Conservation (phyloP, 2,797 vertebrate species). For the Siniperca obscura region DNA sequence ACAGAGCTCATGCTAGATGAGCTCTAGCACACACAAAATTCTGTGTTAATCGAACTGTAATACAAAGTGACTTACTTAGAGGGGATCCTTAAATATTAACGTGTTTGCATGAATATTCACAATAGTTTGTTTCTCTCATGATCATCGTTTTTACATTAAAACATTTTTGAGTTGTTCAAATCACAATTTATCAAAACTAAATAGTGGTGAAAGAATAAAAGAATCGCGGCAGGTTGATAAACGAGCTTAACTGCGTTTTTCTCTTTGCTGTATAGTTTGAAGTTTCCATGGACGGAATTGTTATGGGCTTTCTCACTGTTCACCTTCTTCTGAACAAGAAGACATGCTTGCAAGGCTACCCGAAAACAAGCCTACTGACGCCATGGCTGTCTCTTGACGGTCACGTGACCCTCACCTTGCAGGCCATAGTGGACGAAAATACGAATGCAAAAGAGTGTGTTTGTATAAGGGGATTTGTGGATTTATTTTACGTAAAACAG, state of each 20-base stretch:
- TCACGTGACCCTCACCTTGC: conserved; percentile 1
- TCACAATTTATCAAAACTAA: background rate
- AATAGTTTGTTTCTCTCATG: background rate
- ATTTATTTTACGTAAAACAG: conserved; percentile 47
- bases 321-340: background rate
- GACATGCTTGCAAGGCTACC: too few relatives aligned
- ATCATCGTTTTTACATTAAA: background rate
- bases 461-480: conserved; percentile 20
- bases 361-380: background rate
- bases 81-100: background rate
- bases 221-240: background rate
- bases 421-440: background rate
- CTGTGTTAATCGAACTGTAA: background rate
- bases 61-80: background rate
- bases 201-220: background rate
- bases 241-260: background rate
- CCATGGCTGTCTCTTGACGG: background rate
- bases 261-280: background rate
- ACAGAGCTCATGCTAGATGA: background rate
- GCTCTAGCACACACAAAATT: too few relatives aligned
- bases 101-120: background rate
- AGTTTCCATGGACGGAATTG: background rate
- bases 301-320: background rate
- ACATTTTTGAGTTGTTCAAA: background rate
- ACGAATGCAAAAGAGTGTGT: conserved; percentile 17